Evolutionary conservation across 2,888 invertebrate species (phyloP), one percentile per base, ranked within the genome.

Genomic region (Dorcus hopei): DNA sequence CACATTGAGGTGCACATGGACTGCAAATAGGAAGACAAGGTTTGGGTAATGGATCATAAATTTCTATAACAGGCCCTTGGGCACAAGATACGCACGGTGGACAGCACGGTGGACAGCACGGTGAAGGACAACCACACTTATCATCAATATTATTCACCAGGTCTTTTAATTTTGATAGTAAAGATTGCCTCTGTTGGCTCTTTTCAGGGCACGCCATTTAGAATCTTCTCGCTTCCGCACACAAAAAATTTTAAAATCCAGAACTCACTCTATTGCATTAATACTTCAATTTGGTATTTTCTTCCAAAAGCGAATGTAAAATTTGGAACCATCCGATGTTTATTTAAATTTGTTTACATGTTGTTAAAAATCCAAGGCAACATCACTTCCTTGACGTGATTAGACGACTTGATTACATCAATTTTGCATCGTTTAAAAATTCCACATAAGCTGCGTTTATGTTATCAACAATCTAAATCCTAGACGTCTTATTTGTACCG

Each of bases 1-100:
- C 55, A 54, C 9, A 81, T 77, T 69, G 81, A 79, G 1, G 80
- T 79, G 50, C 73, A 66, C 42, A 80, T 77, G 23, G 81, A 78
- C 80, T 81, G 72, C 82, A 81, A 74, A 82, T 83, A 70, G 82
- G 81, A 5, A 84, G 80, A 65, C 83, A 84, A 2, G 84, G 82
- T 73, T 81, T 83, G 70, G 82, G 83, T 62, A 82, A 62, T 77
- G 80, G 76, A 81, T 84, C 78, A 75, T 80, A 59, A 79, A 84
- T 67, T 81, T 83, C 61, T 79, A 84, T 65, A 78, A 78, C 57
- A 77, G 63, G 71, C 67, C 65, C 77, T 42, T 69, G 60, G 52
- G 68, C 63, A 66, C 67, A 66, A 39, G 51, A 47, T 57, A 55
- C 59, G 55, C 59, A 69, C 16, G 81, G 81, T 5, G 74, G 73